A percentile compares a stretch with the other conserved stretches of the same genome.
Conservation (phyloP, 2,888 invertebrate species). For the Patella pellucida region DNA sequence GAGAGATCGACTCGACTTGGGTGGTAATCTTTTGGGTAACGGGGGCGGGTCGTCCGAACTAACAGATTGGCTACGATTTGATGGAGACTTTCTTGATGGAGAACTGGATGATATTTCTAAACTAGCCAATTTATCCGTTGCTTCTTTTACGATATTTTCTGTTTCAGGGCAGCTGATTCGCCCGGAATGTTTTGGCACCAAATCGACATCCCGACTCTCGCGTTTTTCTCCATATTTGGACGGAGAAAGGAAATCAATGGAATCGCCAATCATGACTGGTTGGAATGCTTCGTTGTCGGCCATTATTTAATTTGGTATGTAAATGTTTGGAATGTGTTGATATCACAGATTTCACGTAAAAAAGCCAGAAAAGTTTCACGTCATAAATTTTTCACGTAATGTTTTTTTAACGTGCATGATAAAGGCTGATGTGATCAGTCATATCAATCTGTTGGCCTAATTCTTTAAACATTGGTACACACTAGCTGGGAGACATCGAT, state of each 20-base stretch:
- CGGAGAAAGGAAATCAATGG: background rate
- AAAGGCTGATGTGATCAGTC: too few species aligned
- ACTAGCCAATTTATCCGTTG: background rate
- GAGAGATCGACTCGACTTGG: background rate
- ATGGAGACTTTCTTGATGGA: background rate
- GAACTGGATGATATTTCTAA: background rate
- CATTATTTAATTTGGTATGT: background rate
- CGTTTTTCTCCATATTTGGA: background rate
- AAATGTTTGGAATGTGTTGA: background rate
- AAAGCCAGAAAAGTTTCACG: too few species aligned
- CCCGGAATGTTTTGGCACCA: background rate
- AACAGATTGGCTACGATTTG: constrained; percentile 3
- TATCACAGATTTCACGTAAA: too few species aligned
- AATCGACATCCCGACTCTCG: background rate
- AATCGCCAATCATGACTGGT: constrained; percentile 4
- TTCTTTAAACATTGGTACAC: too few species aligned
- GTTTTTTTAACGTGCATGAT: too few species aligned
- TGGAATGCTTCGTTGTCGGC: constrained; percentile 10
- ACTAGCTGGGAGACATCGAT: too few species aligned
- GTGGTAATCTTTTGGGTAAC: background rate
- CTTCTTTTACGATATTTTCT: background rate
- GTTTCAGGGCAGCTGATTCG: background rate
- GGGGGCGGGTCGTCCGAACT: background rate
- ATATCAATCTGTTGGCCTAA: too few species aligned
- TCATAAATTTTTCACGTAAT: too few species aligned